Base-by-base conservation (phyloP, 2,888 invertebrate genomes). In the Drosophila histrio region DNA sequence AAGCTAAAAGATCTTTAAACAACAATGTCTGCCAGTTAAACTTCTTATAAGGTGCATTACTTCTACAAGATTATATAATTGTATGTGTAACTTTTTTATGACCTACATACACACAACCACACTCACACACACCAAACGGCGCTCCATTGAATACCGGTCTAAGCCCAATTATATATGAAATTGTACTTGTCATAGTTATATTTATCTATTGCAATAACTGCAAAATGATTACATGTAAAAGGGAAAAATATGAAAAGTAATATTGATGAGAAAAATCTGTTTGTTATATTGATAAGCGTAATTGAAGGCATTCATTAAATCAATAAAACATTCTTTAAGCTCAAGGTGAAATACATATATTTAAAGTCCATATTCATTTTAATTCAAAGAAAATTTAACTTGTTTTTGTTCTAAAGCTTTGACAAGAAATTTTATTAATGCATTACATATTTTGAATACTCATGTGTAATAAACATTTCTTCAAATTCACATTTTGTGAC, bases 231-330 rank as follows among this genome's bases (percentile, higher is more conserved):
- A 74, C 62, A 77, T 53, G 57, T 62, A 68, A 73, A 73, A 62
- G 66, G 64, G 57, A 65, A 58, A 15, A 52, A 60, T 24, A 74
- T 72, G 58, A 75, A 78, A 67, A 63, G 47, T 69, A 83, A 83
- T 77, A 76, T 70, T 77, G 75, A 61, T 69, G 73, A 72, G 58
- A 87, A 76, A 88, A 76, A 88, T 82, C 82, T 86, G 88, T 86
- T 87, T 87, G 86, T 87, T 85, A 87, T 85, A 85, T 80, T 86
- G 72, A 87, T 87, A 84, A 81, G 85, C 72, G 67, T 76, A 88
- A 73, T 69, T 80, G 61, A 83, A 70, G 66, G 80, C 83, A 86
- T 84, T 76, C 75, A 86, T 67, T 75, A 87, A 87, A 88, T 87
- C 82, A 85, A 87, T 79, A 77, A 87, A 87, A 69, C 85, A 87